Evolutionary conservation across 2,113 vertebrate genomes (phyloP).

Genomic region (Telmatochromis sp.): DNA sequence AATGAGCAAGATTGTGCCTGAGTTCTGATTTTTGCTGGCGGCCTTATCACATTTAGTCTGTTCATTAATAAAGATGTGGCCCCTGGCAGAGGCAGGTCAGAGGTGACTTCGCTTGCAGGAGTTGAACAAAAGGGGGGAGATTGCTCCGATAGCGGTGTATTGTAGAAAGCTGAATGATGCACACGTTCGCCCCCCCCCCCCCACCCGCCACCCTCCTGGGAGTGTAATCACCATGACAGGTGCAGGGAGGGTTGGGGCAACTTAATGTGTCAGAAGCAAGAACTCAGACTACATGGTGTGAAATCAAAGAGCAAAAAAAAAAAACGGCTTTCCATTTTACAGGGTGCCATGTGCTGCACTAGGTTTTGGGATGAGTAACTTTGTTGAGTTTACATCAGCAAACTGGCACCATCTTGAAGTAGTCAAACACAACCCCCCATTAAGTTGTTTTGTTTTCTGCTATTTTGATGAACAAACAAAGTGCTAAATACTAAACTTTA

Average conservation of each 20-base stretch:
- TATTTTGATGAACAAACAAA: neutral
- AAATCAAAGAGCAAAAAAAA: neutral
- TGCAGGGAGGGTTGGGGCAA: neutral
- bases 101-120: neutral
- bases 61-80: conserved; percentile 34
- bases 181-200: neutral
- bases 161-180: conserved; percentile 12
- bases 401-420: neutral
- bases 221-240: conserved; percentile 34
- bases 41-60: conserved; percentile 13
- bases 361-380: neutral
- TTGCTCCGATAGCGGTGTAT: conserved; percentile 24
- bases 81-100: conserved; percentile 32
- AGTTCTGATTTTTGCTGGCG: conserved; percentile 17
- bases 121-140: conserved; percentile 17
- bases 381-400: neutral
- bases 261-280: neutral
- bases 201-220: neutral
- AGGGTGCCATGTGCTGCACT: neutral
- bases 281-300: neutral
- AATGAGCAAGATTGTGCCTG: conserved; percentile 17
- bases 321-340: neutral
- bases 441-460: neutral
- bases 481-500: neutral
- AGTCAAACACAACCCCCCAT: neutral